Percentiles rank a stretch among this genome's conserved stretches.
These are phyloP conservation scores for Carettochelys insculpta DNA, from an alignment of 2,113 vertebrate species.

Conservation along the genomic window DNA sequence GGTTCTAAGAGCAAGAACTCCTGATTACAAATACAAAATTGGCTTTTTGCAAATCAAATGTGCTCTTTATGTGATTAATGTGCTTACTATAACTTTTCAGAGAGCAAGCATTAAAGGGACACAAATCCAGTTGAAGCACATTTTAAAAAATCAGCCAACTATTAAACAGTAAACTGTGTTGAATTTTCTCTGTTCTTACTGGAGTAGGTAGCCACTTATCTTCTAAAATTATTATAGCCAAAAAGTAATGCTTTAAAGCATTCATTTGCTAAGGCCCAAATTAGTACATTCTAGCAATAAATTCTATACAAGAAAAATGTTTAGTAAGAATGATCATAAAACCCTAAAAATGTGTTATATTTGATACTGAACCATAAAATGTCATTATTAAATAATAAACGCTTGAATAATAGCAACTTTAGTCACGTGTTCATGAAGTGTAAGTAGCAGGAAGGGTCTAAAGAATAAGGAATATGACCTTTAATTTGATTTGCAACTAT, in stretches of 20 bases:
- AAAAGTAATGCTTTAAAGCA: not conserved
- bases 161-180: not conserved
- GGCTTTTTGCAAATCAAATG: slow-evolving; percentile 58
- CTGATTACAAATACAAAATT: slow-evolving; percentile 58
- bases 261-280: accelerated
- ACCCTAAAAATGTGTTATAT: not conserved
- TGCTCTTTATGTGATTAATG: slow-evolving; percentile 53
- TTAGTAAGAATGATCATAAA: not conserved
- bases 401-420: not conserved
- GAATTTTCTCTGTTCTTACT: not conserved
- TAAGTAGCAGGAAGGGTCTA: not conserved
- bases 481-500: accelerated
- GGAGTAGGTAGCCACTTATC: not conserved
- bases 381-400: not conserved
- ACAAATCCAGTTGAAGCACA: not conserved
- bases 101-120: slow-evolving; percentile 30
- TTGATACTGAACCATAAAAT: accelerated
- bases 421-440: accelerated
- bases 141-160: slow-evolving; percentile 8
- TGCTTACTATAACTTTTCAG: slow-evolving; percentile 38
- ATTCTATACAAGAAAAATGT: not conserved
- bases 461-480: accelerated
- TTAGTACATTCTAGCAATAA: not conserved
- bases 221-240: accelerated
- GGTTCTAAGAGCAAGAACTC: slow-evolving; percentile 51